phyloP scores from a whole-genome alignment of 2,888 invertebrate species.

The Hyles lineata region DNA sequence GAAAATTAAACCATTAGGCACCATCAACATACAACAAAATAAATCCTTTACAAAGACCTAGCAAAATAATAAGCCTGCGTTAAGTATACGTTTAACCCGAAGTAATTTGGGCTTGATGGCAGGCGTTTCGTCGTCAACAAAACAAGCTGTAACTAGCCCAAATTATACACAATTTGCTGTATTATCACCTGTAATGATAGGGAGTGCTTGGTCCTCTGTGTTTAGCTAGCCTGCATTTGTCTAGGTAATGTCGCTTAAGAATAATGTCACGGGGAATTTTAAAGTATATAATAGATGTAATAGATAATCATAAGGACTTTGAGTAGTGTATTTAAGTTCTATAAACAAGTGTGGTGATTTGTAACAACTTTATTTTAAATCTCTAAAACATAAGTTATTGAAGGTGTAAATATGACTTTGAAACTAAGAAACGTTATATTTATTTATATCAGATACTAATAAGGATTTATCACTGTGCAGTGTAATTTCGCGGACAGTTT shows the following conservation, averaged over 20 bases:
- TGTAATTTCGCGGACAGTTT: too few species aligned
- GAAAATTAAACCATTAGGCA: too few species aligned
- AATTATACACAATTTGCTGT: constrained; percentile 23
- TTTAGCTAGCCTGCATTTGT: constrained; percentile 8
- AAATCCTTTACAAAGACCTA: background rate
- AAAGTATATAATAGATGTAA: background rate
- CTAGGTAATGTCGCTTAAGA: background rate
- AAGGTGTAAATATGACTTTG: too few species aligned
- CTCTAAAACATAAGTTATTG: too few species aligned
- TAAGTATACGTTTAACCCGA: background rate
- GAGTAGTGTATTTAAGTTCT: too few species aligned
- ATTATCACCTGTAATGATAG: constrained; percentile 22
- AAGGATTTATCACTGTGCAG: too few species aligned
- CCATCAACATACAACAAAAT: background rate
- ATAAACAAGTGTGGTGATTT: too few species aligned
- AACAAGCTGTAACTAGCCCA: constrained; percentile 19
- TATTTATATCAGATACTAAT: too few species aligned
- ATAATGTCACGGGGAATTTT: background rate
- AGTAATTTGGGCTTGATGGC: constrained; percentile 14
- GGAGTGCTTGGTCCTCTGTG: background rate
- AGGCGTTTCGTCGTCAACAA: constrained; percentile 16
- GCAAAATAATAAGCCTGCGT: background rate
- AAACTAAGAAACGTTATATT: too few species aligned
- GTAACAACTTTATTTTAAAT: too few species aligned
- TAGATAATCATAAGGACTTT: too few species aligned